Conservation (phyloP, 2,113 vertebrate species). For the Theristicus caerulescens region DNA sequence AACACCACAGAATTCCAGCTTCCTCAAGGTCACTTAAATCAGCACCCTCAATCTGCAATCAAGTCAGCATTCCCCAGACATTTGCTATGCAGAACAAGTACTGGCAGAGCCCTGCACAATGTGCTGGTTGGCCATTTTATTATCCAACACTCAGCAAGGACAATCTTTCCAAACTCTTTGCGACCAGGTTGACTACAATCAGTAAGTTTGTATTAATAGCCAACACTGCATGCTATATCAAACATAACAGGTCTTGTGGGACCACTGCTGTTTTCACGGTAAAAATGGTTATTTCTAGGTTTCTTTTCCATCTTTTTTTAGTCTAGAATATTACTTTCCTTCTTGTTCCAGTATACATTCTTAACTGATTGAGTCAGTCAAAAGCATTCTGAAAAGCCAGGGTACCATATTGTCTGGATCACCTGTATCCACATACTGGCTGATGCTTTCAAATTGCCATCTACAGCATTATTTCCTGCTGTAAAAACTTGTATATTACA, state of each 20-base stretch:
- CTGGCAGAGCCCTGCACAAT: not conserved
- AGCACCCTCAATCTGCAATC: not conserved
- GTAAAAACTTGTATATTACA: not conserved
- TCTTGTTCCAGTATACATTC: not conserved
- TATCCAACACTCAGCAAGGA: not conserved
- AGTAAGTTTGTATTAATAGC: not conserved
- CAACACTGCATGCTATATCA: not conserved
- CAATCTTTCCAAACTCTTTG: not conserved
- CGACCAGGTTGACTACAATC: not conserved
- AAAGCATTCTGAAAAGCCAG: not conserved
- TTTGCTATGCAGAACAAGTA: not conserved
- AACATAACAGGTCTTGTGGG: not conserved
- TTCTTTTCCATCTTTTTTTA: not conserved
- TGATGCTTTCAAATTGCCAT: not conserved
- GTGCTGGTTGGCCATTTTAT: not conserved
- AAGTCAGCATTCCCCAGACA: not conserved
- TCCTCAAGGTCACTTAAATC: not conserved
- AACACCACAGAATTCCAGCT: not conserved
- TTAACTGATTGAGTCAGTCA: not conserved
- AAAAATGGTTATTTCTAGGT: not conserved
- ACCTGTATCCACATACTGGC: not conserved
- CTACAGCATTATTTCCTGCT: not conserved
- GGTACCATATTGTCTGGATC: fast-evolving
- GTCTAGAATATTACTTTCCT: not conserved
- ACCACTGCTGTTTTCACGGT: not conserved